Conservation (phyloP, 1,140 invertebrate genomes). For the Heliothis subflexa region DNA sequence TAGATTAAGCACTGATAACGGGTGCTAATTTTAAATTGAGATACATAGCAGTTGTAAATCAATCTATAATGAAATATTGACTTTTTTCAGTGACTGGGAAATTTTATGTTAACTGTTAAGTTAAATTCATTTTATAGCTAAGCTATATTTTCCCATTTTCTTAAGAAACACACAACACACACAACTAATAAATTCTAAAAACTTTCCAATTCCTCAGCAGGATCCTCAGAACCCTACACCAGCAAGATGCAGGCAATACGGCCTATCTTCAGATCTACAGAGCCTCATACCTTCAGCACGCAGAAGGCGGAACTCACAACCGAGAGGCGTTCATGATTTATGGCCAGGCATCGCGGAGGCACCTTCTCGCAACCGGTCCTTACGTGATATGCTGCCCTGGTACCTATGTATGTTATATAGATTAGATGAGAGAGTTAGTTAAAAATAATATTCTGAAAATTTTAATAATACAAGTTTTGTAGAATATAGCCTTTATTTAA, state of each 20-base stretch:
- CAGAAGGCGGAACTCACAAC: constrained; percentile 50
- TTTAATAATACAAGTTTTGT: no score
- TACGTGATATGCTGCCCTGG: background rate
- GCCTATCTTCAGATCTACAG: constrained; percentile 13
- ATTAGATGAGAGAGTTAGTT: background rate
- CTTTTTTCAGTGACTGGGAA: background rate
- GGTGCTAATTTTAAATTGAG: no score
- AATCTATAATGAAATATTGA: background rate
- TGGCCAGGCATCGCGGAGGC: constrained; percentile 23
- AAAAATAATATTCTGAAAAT: no score
- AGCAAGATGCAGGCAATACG: background rate
- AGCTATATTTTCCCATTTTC: no score
- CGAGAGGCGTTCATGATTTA: constrained; percentile 54
- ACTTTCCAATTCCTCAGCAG: background rate
- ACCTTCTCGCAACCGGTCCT: constrained; percentile 27
- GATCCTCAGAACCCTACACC: background rate
- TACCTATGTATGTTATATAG: background rate
- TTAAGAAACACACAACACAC: no score
- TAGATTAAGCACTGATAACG: no score
- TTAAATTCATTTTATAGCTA: no score
- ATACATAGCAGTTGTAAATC: background rate
- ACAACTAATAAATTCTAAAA: background rate
- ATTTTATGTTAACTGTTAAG: no score
- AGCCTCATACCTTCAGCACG: constrained; percentile 1
- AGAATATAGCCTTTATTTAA: no score